Conservation (phyloP, 2,113 vertebrate species). For the Gymnocephalus cernua region DNA sequence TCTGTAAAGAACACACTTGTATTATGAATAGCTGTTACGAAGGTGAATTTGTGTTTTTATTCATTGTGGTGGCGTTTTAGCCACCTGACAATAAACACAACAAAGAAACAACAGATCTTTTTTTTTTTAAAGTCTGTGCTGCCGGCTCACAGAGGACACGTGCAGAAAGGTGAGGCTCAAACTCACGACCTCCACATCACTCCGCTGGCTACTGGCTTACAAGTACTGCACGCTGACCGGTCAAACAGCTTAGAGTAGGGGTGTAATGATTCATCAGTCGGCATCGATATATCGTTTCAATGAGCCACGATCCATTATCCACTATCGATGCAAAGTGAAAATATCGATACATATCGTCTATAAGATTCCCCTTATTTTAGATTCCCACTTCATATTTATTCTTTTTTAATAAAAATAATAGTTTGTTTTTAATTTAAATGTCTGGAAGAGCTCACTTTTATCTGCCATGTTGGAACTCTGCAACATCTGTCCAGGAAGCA, state of each 20-base stretch:
- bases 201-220: not conserved
- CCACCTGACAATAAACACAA: slow-evolving; percentile 79
- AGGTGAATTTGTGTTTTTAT: slow-evolving; percentile 73
- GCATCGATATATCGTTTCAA: too few relatives aligned
- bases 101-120: not conserved
- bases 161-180: not conserved
- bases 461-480: not conserved
- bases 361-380: too few relatives aligned
- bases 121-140: not conserved
- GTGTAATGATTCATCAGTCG: too few relatives aligned
- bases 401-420: too few relatives aligned
- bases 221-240: not conserved
- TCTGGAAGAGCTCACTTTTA: too few relatives aligned
- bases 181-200: slow-evolving; percentile 20
- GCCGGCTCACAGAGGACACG: not conserved
- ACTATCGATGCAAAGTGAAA: too few relatives aligned
- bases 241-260: too few relatives aligned
- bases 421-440: too few relatives aligned
- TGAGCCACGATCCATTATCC: too few relatives aligned
- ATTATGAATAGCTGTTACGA: slow-evolving; percentile 80
- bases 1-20: slow-evolving; percentile 74
- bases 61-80: slow-evolving; percentile 93
- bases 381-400: too few relatives aligned
- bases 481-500: not conserved
- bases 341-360: too few relatives aligned